Evolutionary conservation across 2,888 invertebrate genomes (phyloP), one percentile per base, ranked within the genome.

Genomic region (Caenorhabditis angaria): DNA sequence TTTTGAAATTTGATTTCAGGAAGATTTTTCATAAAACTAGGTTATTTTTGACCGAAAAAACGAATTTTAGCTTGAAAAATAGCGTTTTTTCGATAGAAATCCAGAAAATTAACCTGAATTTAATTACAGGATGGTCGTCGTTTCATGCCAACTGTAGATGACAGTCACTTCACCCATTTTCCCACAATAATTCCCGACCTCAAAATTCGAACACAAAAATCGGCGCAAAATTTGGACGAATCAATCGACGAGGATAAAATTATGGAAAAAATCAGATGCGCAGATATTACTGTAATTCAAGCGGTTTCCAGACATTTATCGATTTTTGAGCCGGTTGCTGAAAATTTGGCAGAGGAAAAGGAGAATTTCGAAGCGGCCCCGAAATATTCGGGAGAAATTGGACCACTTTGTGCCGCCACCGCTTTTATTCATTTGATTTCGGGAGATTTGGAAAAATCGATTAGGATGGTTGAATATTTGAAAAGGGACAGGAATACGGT

Each of bases 341-440:
- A 32, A 1, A n/a, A 47, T 48, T 2, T 8, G 6, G 28, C 25
- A 6, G 54, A 56, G 6, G 55, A 55, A 22, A 48, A 54, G 20
- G 71, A 67, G 27, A 63, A 64, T 18, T 47, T 27, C 4, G 8
- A 54, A 14, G 60, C 51, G 6, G 41, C 24, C 14, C 24, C 14
- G 0, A 47, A 4, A 12, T 72, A 72, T 50, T 25, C 54, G 20
- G 65, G 69, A 60, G 62, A 74, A 29, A 61, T 66, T 48, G 74
- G 74, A 24, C 70, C 75, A 25, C 56, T 75, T 8, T 66, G 67
- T 28, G 68, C 71, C 0, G 65, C 74, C 3, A 63, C 69, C 12
- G 77, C 78, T 5, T 62, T 75, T 20, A 64, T 78, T 27, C 75
- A 81, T 74, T 62, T 81, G 27, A 70, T 77, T 61, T 69, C 77